A percentile compares a stretch with the other conserved stretches of the same genome.
Evolutionary conservation across 2,797 vertebrate genomes (phyloP).

Genomic region (Sebastes minor): DNA sequence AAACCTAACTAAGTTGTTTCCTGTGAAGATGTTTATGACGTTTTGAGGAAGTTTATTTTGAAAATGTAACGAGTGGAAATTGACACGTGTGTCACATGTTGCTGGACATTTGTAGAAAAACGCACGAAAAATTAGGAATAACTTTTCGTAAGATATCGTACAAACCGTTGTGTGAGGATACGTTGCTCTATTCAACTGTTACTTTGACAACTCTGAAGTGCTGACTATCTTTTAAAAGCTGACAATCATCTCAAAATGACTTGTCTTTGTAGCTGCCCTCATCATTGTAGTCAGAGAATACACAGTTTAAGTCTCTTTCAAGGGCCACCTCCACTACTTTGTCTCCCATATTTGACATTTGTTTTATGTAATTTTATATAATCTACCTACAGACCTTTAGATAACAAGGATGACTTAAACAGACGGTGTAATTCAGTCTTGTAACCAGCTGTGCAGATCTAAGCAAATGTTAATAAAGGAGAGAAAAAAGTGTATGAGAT

Average conservation of each 20-base stretch:
- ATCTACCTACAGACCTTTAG: background rate
- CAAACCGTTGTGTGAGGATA: no score
- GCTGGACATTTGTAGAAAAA: no score
- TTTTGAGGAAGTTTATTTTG: no score
- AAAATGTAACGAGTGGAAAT: no score
- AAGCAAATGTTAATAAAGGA: background rate
- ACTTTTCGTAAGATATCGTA: no score
- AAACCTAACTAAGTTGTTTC: no score
- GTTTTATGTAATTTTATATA: background rate
- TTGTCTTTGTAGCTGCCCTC: background rate
- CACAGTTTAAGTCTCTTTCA: background rate
- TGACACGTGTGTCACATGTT: no score
- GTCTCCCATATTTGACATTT: background rate
- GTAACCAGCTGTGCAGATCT: background rate
- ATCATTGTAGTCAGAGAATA: background rate
- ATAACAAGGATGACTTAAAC: background rate
- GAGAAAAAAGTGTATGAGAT: background rate
- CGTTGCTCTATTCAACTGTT: background rate
- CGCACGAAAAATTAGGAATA: no score
- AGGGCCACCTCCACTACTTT: background rate
- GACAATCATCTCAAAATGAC: background rate
- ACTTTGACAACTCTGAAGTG: background rate
- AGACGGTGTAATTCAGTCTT: background rate
- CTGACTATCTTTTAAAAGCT: background rate
- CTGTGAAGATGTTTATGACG: fast-evolving